Evolutionary conservation across 1,140 invertebrate species (phyloP).

Genomic region (Chrysopa pallens): DNA sequence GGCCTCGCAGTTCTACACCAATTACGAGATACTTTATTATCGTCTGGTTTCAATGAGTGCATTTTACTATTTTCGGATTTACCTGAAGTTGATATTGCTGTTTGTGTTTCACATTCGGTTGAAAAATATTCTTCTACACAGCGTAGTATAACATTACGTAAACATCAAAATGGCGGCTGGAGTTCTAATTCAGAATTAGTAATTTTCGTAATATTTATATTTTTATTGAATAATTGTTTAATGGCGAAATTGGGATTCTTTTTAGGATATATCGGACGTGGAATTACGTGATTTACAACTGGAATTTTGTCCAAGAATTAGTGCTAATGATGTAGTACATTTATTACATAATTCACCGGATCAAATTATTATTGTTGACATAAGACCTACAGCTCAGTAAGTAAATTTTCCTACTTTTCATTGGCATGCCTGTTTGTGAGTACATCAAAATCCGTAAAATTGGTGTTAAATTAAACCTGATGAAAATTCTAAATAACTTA

Average conservation of each 20-base stretch:
- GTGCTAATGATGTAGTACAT: slow-evolving; percentile 63
- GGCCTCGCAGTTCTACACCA: slow-evolving; percentile 87
- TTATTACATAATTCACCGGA: slow-evolving; percentile 42
- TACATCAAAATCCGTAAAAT: slow-evolving; percentile 1
- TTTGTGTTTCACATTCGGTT: slow-evolving; percentile 77
- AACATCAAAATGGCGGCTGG: slow-evolving; percentile 34
- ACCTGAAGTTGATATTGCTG: slow-evolving; percentile 93
- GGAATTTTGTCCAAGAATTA: slow-evolving; percentile 67
- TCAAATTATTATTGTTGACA: slow-evolving; percentile 59
- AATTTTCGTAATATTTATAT: slow-evolving; percentile 4
- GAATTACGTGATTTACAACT: slow-evolving; percentile 42
- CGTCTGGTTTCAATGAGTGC: slow-evolving; percentile 92
- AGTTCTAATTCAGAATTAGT: slow-evolving; percentile 2
- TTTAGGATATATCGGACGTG: slow-evolving; percentile 53
- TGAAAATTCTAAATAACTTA: too few species aligned
- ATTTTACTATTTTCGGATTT: slow-evolving; percentile 93
- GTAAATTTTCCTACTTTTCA: slow-evolving; percentile 9
- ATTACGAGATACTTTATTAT: slow-evolving; percentile 62
- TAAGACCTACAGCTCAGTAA: slow-evolving; percentile 53
- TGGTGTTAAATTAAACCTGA: slow-evolving; percentile 4
- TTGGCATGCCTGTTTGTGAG: background rate
- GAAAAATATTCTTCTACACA: slow-evolving; percentile 75
- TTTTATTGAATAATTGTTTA: background rate
- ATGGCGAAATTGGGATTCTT: slow-evolving; percentile 8
- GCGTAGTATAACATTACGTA: slow-evolving; percentile 68